Conservation (phyloP, 2,888 invertebrate genomes). For the Caenorhabditis drosophilae region DNA sequence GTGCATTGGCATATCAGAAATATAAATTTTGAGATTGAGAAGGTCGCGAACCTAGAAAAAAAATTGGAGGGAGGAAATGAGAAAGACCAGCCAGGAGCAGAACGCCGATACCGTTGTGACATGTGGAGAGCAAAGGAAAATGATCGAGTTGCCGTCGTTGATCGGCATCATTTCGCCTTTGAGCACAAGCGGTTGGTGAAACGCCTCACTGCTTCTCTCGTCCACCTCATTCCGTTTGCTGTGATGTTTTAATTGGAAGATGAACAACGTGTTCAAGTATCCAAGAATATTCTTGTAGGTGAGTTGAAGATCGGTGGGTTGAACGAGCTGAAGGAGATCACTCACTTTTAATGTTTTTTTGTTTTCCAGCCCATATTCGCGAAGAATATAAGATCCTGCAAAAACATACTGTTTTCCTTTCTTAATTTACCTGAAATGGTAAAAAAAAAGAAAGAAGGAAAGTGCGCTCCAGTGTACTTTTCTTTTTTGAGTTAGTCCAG, state of each 20-base stretch:
- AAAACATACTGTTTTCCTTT: not conserved
- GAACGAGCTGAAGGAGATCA: conserved; percentile 60
- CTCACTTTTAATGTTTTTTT: conserved; percentile 59
- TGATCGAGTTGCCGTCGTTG: conserved; percentile 57
- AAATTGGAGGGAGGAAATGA: too few relatives aligned
- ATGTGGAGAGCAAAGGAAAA: conserved; percentile 64
- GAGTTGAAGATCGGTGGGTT: conserved; percentile 60
- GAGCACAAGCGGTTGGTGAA: conserved; percentile 50
- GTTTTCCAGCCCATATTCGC: conserved; percentile 58
- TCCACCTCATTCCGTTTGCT: conserved; percentile 51
- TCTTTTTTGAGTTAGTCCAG: too few relatives aligned
- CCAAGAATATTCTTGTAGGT: conserved; percentile 62
- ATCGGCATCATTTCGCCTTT: conserved; percentile 60
- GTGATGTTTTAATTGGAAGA: conserved; percentile 59
- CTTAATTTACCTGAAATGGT: too few relatives aligned
- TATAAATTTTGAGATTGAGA: conserved; percentile 59
- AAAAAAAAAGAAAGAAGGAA: too few relatives aligned
- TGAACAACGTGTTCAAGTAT: conserved; percentile 64
- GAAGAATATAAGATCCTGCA: conserved; percentile 53
- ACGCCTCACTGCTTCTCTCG: conserved; percentile 34
- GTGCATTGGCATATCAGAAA: conserved; percentile 67
- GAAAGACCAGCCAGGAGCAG: not conserved
- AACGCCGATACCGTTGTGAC: conserved; percentile 58
- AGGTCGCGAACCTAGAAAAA: conserved; percentile 50
- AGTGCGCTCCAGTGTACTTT: too few relatives aligned